phyloP scores from a whole-genome alignment of 2,888 invertebrate species.

The Timandra comae region DNA sequence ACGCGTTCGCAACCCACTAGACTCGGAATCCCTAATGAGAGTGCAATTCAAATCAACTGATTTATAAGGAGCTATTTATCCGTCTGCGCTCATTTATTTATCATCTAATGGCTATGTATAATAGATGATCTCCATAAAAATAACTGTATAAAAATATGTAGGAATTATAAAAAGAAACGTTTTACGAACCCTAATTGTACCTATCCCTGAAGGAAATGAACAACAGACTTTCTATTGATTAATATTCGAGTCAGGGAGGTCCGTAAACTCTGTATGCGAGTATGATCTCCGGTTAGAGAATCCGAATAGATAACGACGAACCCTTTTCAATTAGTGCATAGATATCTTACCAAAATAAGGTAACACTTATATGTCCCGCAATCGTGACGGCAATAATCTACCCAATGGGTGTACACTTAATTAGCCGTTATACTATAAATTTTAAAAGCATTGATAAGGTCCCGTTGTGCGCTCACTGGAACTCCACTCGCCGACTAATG shows the following conservation, averaged over 20 bases:
- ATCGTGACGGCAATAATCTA: conserved; percentile 58
- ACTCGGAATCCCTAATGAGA: conserved; percentile 69
- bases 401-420: conserved; percentile 63
- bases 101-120: conserved; percentile 50
- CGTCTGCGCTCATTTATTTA: conserved; percentile 56
- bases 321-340: conserved; percentile 55
- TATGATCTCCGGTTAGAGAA: too few relatives aligned
- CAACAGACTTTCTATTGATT: too few relatives aligned
- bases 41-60: conserved; percentile 71
- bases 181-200: too few relatives aligned
- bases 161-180: too few relatives aligned
- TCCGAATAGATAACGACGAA: neutral
- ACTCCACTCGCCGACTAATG: conserved; percentile 45
- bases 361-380: conserved; percentile 40
- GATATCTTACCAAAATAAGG: conserved; percentile 50
- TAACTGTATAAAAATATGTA: too few relatives aligned
- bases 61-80: conserved; percentile 72
- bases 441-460: conserved; percentile 66
- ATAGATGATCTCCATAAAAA: too few relatives aligned
- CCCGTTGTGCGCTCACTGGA: conserved; percentile 42
- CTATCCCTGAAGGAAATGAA: too few relatives aligned
- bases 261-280: conserved; percentile 4
- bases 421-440: conserved; percentile 69
- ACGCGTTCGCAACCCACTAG: conserved; percentile 51
- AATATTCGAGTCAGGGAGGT: conserved; percentile 39